These are phyloP conservation scores for Polypedilum pembai DNA, from an alignment of 1,140 invertebrate species.

Conservation along the genomic window DNA sequence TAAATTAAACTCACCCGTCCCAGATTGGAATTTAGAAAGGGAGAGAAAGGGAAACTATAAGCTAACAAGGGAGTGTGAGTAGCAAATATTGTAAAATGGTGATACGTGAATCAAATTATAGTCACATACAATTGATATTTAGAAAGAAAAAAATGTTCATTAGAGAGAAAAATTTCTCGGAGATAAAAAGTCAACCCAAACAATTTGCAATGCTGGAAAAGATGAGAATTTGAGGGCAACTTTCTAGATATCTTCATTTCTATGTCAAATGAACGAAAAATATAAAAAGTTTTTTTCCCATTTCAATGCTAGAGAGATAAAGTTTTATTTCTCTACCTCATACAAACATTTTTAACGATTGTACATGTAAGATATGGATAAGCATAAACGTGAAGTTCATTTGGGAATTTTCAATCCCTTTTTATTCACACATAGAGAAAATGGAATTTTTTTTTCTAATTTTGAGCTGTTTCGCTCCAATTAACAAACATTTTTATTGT, in stretches of 20 bases:
- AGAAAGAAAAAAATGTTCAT: neutral
- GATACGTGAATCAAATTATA: neutral
- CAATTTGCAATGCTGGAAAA: neutral
- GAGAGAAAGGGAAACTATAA: neutral
- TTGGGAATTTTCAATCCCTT: neutral
- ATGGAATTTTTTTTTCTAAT: neutral
- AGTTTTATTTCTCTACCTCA: neutral
- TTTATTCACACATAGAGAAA: neutral
- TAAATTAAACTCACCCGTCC: too few species aligned
- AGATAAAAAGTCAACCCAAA: slow-evolving; percentile 23
- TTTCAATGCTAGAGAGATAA: neutral
- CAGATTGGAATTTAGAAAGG: neutral
- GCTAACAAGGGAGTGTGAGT: neutral
- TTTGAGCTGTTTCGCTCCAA: neutral
- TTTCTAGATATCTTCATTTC: neutral
- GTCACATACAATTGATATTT: neutral
- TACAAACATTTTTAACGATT: slow-evolving; percentile 13
- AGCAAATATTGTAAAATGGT: neutral
- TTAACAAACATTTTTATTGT: neutral
- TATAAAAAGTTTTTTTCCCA: neutral
- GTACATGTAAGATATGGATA: slow-evolving; percentile 18
- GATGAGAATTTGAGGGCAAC: neutral
- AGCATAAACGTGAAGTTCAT: slow-evolving; percentile 17
- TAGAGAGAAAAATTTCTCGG: neutral
- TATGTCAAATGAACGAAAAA: neutral